A percentile compares a stretch with the other conserved stretches of the same genome.
Evolutionary conservation across 1,140 invertebrate genomes (phyloP).

Genomic region (Solenopsis invicta): DNA sequence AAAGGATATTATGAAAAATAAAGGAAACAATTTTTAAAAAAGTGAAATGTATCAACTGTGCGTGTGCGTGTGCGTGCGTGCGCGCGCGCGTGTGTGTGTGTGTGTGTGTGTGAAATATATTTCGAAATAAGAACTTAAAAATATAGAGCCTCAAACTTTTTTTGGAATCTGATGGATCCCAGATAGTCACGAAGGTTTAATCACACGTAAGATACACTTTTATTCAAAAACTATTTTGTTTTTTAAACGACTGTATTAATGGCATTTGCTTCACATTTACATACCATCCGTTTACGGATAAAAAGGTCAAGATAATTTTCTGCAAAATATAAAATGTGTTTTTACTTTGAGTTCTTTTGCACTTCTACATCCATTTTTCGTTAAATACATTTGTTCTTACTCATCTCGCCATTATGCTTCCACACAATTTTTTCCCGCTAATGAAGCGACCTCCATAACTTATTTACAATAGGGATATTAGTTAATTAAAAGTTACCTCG

Average conservation of each 20-base stretch:
- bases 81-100: too few species aligned
- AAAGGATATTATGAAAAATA: too few species aligned
- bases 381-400: background rate
- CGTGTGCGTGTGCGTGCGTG: too few species aligned
- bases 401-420: background rate
- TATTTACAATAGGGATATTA: constrained; percentile 20
- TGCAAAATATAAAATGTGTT: background rate
- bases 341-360: background rate
- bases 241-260: background rate
- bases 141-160: too few species aligned
- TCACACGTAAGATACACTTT: constrained; percentile 1
- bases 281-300: background rate
- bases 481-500: constrained; percentile 43
- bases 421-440: constrained; percentile 2
- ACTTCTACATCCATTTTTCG: background rate
- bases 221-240: background rate
- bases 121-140: too few species aligned
- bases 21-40: too few species aligned
- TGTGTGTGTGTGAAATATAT: too few species aligned
- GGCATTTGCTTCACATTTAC: constrained; percentile 4
- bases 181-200: background rate
- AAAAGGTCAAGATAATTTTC: background rate
- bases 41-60: too few species aligned
- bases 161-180: too few species aligned
- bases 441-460: constrained; percentile 3